Evolutionary conservation across 2,113 vertebrate genomes (phyloP).

Genomic region (Myiopsitta monachus): DNA sequence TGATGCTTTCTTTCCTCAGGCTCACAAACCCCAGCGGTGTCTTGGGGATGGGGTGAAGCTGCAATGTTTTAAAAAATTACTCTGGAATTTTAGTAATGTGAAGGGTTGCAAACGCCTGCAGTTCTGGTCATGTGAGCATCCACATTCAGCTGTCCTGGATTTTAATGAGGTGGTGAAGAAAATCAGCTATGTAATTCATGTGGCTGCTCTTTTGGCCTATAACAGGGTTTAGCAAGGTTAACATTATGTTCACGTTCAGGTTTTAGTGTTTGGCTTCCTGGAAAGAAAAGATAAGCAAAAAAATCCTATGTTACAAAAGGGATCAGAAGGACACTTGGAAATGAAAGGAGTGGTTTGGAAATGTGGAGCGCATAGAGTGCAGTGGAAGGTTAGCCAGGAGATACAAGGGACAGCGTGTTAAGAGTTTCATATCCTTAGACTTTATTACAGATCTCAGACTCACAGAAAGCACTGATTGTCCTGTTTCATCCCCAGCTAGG

Average conservation of each 20-base stretch:
- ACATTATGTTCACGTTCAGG: neutral
- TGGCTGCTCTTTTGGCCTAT: neutral
- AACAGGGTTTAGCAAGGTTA: neutral
- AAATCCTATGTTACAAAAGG: neutral
- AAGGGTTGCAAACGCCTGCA: neutral
- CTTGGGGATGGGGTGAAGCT: neutral
- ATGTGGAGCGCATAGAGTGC: neutral
- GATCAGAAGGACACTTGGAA: neutral
- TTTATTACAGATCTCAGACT: neutral
- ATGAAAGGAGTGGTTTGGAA: neutral
- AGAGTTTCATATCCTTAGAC: neutral
- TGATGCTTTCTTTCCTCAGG: conserved; percentile 3
- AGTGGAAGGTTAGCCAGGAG: neutral
- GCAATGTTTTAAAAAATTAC: conserved; percentile 1
- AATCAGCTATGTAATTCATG: neutral
- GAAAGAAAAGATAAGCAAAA: neutral
- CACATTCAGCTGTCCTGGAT: conserved; percentile 4
- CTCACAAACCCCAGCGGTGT: neutral
- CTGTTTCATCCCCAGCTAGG: neutral
- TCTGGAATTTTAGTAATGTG: conserved; percentile 21
- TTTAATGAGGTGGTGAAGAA: conserved; percentile 12
- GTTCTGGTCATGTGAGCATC: neutral
- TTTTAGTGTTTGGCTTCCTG: neutral
- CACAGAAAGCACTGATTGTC: neutral
- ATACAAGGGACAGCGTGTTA: neutral